Evolutionary conservation across 2,797 vertebrate genomes (phyloP).

Genomic region (Selene dorsalis): DNA sequence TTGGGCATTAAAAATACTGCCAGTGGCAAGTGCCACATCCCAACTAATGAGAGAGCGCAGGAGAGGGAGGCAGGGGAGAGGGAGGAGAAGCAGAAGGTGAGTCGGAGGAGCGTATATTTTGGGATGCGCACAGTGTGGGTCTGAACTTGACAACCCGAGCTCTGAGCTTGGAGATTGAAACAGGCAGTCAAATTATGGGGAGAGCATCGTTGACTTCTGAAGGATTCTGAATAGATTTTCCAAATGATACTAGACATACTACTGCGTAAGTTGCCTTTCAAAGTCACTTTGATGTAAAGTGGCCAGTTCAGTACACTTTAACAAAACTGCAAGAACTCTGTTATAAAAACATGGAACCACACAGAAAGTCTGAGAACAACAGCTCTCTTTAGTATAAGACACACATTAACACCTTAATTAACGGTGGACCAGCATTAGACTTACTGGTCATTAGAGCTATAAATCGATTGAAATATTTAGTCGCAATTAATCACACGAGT

Average conservation of each 20-base stretch:
- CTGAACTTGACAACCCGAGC: slow-evolving; percentile 31
- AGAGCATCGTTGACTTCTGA: slow-evolving; percentile 9
- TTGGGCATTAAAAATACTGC: slow-evolving; percentile 65
- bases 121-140: slow-evolving; percentile 20
- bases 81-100: neutral
- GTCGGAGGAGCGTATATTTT: neutral
- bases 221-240: slow-evolving; percentile 10
- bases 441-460: neutral
- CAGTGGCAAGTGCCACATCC: slow-evolving; percentile 52
- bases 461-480: too few relatives aligned
- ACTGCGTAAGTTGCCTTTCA: slow-evolving; percentile 6
- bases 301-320: neutral
- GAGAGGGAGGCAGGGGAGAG: slow-evolving; percentile 26
- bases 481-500: too few relatives aligned
- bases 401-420: neutral
- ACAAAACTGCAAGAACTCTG: neutral
- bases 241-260: slow-evolving; percentile 10
- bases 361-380: slow-evolving; percentile 1
- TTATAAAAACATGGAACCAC: neutral
- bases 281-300: neutral
- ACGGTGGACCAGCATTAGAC: neutral
- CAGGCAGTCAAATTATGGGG: slow-evolving; percentile 27
- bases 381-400: neutral
- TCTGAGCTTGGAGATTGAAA: slow-evolving; percentile 44
- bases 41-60: slow-evolving; percentile 49